Base-by-base conservation (phyloP, 1,140 invertebrate species). In the Drosophila sp. region DNA sequence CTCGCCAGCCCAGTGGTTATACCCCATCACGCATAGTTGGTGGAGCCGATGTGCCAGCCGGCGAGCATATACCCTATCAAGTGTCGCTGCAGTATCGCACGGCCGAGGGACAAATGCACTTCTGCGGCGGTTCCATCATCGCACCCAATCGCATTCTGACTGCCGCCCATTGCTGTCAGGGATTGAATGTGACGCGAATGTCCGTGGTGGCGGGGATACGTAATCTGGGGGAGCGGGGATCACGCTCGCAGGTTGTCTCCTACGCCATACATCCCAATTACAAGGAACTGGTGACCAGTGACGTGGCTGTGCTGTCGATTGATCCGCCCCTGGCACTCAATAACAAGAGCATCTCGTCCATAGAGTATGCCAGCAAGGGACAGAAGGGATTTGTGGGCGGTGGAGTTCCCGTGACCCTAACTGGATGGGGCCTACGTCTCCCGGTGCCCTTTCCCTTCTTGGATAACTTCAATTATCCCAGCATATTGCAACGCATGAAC, bases 121-220 rank as follows among this genome's bases (percentile, higher is more conserved):
- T 85, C 64, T 93, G 92, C 61, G 92, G 92, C 3, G 92, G 92
- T 8, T 91, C 92, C 0, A 91, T 93, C 8, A 86, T 93, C 7
- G 55, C 77, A 0, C 55, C 90, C 2, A 64, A 90, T 62, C 82
- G 79, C 29, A 67, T 92, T 11, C 64, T 93, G 0, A 93, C 92
- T 1, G 92, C 92, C 2, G 92, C 92, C 1, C 92, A 93, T 63
- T 93, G 92, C 57, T 91, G 91, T 38, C 30, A 71, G 4, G 89
- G 78, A 0, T 62, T 90, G 0, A 85, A 92, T 38, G 67, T 61
- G 0, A 60, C 60, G 1, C 69, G 74, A 11, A 92, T 94, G 62
- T 82, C 87, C 1, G 91, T 93, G 4, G 91, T 93, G n/a, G 90
- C 92, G 4, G 93, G 93, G 6, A 91, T 92, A 3, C 92, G 93